These are phyloP conservation scores for mouse (Mus musculus) DNA, from an alignment of 2,113 vertebrate genomes.

Conservation along the genomic window DNA sequence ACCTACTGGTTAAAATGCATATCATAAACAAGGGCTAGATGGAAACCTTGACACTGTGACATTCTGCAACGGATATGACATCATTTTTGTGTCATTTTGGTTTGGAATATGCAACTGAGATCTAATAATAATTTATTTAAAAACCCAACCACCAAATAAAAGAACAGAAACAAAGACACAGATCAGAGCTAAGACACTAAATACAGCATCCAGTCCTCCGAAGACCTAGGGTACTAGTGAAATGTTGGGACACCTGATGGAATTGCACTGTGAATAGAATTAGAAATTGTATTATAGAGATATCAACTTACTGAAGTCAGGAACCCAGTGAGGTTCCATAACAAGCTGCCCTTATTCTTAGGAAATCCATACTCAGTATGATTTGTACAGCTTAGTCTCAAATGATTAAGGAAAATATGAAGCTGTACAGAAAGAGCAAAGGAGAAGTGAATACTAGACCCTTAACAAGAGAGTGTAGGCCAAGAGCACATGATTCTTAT, in stretches of 20 bases:
- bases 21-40: neutral
- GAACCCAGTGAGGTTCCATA: neutral
- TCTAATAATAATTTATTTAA: neutral
- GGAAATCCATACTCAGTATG: neutral
- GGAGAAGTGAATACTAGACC: neutral
- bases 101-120: neutral
- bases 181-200: neutral
- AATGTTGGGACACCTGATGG: neutral
- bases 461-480: neutral
- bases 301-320: neutral
- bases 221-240: neutral
- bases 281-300: neutral
- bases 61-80: neutral
- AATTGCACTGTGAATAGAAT: neutral
- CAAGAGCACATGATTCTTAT: neutral
- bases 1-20: neutral
- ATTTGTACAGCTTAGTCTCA: neutral
- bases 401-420: neutral
- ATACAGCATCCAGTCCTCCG: no score
- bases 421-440: neutral
- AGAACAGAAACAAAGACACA: no score
- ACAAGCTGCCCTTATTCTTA: neutral
- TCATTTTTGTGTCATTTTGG: neutral
- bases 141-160: neutral
- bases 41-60: neutral